Percentiles rank a stretch among this genome's conserved stretches.
phyloP scores from a whole-genome alignment of 2,113 vertebrate species.

The Odontesthes bonariensis region DNA sequence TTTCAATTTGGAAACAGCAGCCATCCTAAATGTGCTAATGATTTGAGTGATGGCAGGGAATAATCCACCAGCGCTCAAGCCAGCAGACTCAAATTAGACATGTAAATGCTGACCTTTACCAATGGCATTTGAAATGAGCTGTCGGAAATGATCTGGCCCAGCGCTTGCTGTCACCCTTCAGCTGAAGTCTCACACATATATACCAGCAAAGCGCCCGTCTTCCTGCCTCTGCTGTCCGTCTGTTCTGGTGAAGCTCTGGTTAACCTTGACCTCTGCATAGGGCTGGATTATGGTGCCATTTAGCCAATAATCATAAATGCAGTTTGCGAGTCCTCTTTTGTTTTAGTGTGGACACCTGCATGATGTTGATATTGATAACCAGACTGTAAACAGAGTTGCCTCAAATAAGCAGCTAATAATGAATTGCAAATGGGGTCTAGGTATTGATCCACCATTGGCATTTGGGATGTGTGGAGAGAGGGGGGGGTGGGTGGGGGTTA shows the following conservation, averaged over 20 bases:
- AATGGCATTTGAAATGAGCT: constrained; percentile 79
- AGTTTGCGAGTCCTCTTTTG: background rate
- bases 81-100: constrained; percentile 81
- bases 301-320: constrained; percentile 50
- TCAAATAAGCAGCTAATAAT: constrained; percentile 86
- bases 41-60: constrained; percentile 76
- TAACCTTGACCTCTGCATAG: constrained; percentile 70
- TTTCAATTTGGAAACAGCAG: constrained; percentile 68
- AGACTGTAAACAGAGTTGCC: constrained; percentile 82
- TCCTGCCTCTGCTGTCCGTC: background rate
- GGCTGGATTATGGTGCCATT: constrained; percentile 14
- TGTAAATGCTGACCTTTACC: constrained; percentile 83
- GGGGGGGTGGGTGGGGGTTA: constrained; percentile 17
- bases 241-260: constrained; percentile 13
- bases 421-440: constrained; percentile 87
- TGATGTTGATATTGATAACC: constrained; percentile 67
- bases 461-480: constrained; percentile 64
- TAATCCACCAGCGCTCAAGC: constrained; percentile 70
- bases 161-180: constrained; percentile 68
- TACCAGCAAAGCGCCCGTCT: background rate
- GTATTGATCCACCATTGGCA: constrained; percentile 87
- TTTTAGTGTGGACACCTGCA: constrained; percentile 36
- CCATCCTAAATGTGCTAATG: constrained; percentile 72
- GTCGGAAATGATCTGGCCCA: constrained; percentile 75
- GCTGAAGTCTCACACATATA: constrained; percentile 23